phyloP scores from a whole-genome alignment of 2,888 invertebrate species.

The Agrotis segetum region DNA sequence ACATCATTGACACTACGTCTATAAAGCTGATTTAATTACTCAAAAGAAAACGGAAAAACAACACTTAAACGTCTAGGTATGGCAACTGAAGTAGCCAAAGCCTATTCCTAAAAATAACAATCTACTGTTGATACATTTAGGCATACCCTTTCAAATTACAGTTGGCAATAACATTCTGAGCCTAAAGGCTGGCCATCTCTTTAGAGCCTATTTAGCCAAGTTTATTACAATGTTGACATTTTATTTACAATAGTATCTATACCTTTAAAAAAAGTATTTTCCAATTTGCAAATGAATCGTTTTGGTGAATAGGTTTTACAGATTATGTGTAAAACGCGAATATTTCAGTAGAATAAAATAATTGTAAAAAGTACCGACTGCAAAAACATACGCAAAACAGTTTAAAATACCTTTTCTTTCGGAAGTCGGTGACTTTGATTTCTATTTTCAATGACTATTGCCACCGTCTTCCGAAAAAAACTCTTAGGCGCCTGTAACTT shows the following conservation, averaged over 20 bases:
- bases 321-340: too few relatives aligned
- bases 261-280: constrained; percentile 19
- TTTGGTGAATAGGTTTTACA: neutral
- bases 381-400: too few relatives aligned
- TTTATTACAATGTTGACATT: constrained; percentile 49
- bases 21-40: too few relatives aligned
- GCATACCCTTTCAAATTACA: constrained; percentile 54
- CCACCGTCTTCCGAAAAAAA: too few relatives aligned
- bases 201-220: constrained; percentile 35
- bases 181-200: constrained; percentile 29
- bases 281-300: constrained; percentile 22
- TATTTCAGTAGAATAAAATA: too few relatives aligned
- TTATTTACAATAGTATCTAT: constrained; percentile 9
- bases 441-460: too few relatives aligned
- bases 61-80: neutral
- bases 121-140: constrained; percentile 26
- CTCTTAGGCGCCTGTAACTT: too few relatives aligned
- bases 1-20: too few relatives aligned
- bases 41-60: neutral
- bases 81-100: neutral
- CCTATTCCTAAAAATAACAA: constrained; percentile 34
- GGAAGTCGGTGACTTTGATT: too few relatives aligned
- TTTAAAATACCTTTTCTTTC: too few relatives aligned
- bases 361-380: too few relatives aligned
- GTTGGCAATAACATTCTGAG: constrained; percentile 39